Conservation (phyloP, 1,140 invertebrate species). For the Metaphire vulgaris region DNA sequence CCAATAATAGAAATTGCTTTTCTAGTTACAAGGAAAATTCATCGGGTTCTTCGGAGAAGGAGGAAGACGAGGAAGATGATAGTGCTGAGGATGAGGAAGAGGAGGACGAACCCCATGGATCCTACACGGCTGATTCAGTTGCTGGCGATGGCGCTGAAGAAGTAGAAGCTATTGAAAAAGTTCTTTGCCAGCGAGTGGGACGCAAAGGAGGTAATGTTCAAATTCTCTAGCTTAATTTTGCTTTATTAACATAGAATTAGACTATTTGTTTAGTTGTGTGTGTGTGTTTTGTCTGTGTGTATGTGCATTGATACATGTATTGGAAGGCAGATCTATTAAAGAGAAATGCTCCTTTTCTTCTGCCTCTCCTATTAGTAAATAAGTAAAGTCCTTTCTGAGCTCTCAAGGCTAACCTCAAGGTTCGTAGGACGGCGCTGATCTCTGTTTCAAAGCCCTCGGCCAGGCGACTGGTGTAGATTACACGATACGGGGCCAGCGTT, state of each 20-base stretch:
- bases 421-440: too few relatives aligned
- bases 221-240: not conserved
- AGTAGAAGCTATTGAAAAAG: constrained; percentile 84
- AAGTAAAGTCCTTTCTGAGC: not conserved
- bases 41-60: not conserved
- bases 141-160: constrained; percentile 67
- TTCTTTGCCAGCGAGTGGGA: constrained; percentile 74
- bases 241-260: not conserved
- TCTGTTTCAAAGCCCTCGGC: too few relatives aligned
- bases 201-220: constrained; percentile 58
- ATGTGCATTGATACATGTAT: too few relatives aligned
- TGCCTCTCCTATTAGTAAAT: not conserved
- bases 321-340: not conserved
- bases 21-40: not conserved
- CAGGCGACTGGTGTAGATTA: too few relatives aligned
- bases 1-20: not conserved
- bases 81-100: not conserved
- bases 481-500: too few relatives aligned
- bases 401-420: too few relatives aligned
- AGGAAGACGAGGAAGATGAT: not conserved
- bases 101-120: not conserved
- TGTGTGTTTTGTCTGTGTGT: too few relatives aligned
- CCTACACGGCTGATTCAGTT: constrained; percentile 58
- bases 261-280: too few relatives aligned
- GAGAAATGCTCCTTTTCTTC: not conserved